phyloP scores from a whole-genome alignment of 2,113 vertebrate species.

The Corythaeola cristata region DNA sequence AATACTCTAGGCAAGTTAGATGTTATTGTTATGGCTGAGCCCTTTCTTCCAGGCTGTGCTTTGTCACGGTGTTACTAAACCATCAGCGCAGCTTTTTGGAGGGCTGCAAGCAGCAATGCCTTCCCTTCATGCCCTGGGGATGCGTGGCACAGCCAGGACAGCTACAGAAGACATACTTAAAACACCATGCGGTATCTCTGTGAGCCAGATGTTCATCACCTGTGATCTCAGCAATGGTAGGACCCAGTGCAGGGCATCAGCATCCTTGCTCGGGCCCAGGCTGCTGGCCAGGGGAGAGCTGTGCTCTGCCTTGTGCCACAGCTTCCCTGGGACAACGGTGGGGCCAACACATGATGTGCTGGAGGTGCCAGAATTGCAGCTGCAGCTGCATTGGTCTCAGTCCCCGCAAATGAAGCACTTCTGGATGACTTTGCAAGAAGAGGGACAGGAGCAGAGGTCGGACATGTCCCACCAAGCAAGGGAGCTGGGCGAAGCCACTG shows the following conservation, averaged over 20 bases:
- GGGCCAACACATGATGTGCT: fast-evolving
- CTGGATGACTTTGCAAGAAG: neutral
- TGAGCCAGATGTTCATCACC: neutral
- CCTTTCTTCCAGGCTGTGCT: neutral
- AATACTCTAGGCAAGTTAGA: neutral
- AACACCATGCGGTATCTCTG: fast-evolving
- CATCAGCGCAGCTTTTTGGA: fast-evolving
- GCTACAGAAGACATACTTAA: neutral
- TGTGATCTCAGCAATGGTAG: neutral
- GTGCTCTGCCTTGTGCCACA: neutral
- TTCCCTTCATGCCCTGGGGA: neutral
- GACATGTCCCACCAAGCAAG: fast-evolving
- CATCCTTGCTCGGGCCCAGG: neutral
- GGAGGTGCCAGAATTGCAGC: neutral
- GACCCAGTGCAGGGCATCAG: neutral
- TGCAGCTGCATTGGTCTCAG: neutral
- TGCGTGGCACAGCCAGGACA: fast-evolving
- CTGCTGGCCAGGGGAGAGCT: neutral
- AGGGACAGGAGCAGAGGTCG: neutral
- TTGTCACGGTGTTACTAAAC: neutral
- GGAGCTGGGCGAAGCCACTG: fast-evolving
- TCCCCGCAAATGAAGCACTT: neutral
- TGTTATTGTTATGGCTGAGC: neutral
- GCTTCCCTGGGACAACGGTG: fast-evolving
- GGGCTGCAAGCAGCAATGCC: neutral